A percentile compares a stretch with the other conserved stretches of the same genome.
These are phyloP conservation scores for Buphagus erythrorhynchus DNA, from an alignment of 2,797 vertebrate species.

Conservation along the genomic window DNA sequence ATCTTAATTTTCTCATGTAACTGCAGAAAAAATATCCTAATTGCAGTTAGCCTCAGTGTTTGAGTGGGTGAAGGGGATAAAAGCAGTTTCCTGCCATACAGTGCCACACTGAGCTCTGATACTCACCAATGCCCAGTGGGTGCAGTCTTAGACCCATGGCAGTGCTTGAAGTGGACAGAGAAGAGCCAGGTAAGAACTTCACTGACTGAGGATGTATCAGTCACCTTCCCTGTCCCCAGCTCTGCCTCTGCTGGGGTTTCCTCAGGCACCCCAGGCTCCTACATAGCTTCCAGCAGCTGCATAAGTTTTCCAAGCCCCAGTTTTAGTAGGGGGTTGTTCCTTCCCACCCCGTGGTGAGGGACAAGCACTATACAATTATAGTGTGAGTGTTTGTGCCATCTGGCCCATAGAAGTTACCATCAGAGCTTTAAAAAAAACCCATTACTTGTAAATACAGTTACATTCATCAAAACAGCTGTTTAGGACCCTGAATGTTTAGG, in stretches of 20 bases:
- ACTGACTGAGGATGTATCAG: background rate
- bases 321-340: background rate
- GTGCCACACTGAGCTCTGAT: background rate
- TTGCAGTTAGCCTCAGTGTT: background rate
- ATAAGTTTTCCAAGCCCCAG: background rate
- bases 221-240: background rate
- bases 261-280: background rate
- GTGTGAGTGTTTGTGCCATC: background rate
- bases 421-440: background rate
- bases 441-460: background rate
- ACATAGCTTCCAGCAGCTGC: background rate
- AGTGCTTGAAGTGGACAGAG: background rate
- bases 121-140: rapidly evolving
- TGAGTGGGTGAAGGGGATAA: background rate
- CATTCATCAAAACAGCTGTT: background rate
- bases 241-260: background rate
- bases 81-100: background rate
- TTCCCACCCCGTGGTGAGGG: background rate
- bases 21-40: background rate
- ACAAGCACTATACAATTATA: background rate
- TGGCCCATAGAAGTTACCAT: background rate
- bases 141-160: rapidly evolving
- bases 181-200: background rate
- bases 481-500: background rate
- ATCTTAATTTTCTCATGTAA: background rate